These are phyloP conservation scores for Dasypogon diadema DNA, from an alignment of 2,888 invertebrate genomes.

Conservation along the genomic window DNA sequence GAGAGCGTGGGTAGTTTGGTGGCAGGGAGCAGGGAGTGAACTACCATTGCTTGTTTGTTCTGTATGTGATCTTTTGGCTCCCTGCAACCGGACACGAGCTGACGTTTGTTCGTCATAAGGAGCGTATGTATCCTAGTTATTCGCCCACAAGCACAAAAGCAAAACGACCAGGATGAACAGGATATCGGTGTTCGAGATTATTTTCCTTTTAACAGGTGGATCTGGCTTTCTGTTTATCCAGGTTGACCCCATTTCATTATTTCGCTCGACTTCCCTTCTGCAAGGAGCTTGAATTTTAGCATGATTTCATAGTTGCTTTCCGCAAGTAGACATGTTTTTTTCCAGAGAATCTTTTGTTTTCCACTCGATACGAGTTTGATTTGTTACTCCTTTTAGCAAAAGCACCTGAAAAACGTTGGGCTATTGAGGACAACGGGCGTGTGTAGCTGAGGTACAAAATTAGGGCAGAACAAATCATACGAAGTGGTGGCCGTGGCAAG, in stretches of 20 bases:
- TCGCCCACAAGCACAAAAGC: no score
- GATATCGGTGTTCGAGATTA: conserved; percentile 17
- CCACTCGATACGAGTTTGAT: background rate
- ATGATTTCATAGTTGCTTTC: background rate
- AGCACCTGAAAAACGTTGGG: no score
- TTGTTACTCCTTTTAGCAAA: no score
- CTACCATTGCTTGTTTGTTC: conserved; percentile 14
- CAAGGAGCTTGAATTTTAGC: background rate
- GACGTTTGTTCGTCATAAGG: background rate
- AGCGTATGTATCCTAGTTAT: background rate
- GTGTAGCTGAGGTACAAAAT: no score
- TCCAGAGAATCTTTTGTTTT: no score
- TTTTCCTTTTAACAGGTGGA: conserved; percentile 43
- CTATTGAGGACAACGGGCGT: no score
- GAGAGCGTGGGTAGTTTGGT: background rate
- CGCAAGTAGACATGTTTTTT: background rate
- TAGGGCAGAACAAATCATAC: no score
- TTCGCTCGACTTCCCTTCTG: background rate
- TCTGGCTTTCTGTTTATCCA: conserved; percentile 29
- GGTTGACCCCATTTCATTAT: conserved; percentile 30
- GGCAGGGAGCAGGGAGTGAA: conserved; percentile 2
- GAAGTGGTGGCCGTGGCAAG: no score
- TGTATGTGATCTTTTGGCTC: conserved; percentile 8
- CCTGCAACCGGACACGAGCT: conserved; percentile 15
- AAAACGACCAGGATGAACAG: background rate